Conservation (phyloP, 2,113 vertebrate species). For the Actenoides hombroni region DNA sequence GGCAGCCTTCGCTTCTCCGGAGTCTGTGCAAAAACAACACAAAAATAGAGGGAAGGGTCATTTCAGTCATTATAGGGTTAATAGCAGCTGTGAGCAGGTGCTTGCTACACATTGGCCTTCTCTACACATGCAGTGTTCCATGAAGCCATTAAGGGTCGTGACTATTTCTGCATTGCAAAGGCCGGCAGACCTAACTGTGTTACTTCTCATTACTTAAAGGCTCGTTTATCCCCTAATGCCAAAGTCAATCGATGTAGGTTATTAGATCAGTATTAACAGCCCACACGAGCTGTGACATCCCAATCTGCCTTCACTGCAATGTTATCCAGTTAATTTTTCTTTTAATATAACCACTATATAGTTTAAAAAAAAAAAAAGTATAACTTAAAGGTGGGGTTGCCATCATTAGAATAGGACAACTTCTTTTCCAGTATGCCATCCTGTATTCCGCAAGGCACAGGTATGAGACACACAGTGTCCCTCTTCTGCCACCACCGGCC, state of each 20-base stretch:
- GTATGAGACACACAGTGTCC: conserved; percentile 48
- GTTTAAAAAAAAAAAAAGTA: conserved; percentile 53
- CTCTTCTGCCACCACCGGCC: conserved; percentile 37
- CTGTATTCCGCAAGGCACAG: conserved; percentile 67
- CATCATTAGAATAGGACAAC: conserved; percentile 25
- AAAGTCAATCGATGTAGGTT: conserved; percentile 51
- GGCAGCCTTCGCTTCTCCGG: conserved; percentile 90
- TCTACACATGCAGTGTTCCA: conserved; percentile 73
- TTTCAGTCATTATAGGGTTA: conserved; percentile 75
- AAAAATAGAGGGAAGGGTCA: conserved; percentile 76
- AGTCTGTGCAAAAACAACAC: conserved; percentile 87
- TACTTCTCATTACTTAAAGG: conserved; percentile 55
- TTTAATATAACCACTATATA: conserved; percentile 61
- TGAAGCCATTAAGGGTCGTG: conserved; percentile 68
- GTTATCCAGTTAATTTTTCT: conserved; percentile 78
- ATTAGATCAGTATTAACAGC: conserved; percentile 70
- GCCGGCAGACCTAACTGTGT: conserved; percentile 53
- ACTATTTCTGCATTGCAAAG: conserved; percentile 72
- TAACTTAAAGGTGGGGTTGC: conserved; percentile 75
- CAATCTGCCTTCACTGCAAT: conserved; percentile 71
- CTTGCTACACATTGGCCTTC: conserved; percentile 77
- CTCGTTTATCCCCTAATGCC: conserved; percentile 56
- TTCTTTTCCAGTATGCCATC: background rate
- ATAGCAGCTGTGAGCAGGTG: conserved; percentile 82
- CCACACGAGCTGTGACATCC: conserved; percentile 57